phyloP scores from a whole-genome alignment of 1,140 invertebrate species.

The Dendrolimus punctatus region DNA sequence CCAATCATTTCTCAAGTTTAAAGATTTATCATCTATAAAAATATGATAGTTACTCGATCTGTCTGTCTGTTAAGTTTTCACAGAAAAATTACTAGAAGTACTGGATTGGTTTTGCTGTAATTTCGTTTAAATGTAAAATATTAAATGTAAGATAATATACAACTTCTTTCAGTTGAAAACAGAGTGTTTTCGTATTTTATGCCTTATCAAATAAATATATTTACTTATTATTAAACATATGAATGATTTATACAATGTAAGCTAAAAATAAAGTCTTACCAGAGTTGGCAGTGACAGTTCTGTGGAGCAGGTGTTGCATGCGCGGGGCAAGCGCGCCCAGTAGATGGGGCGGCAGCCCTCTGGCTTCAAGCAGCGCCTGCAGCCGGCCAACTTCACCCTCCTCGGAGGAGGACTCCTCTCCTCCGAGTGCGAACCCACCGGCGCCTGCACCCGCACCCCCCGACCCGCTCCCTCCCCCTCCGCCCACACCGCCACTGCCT shows the following conservation, averaged over 20 bases:
- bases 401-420: conserved; percentile 80
- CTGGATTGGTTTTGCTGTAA: no score
- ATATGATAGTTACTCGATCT: no score
- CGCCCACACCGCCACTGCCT: conserved; percentile 12
- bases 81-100: no score
- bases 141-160: no score
- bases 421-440: conserved; percentile 24
- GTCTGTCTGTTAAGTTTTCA: no score
- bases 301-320: conserved; percentile 97
- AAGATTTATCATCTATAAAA: no score
- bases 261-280: conserved; percentile 59
- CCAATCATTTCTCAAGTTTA: no score
- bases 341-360: conserved; percentile 94
- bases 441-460: conserved; percentile 15
- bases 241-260: background rate
- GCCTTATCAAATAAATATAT: no score
- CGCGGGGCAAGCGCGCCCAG: conserved; percentile 95
- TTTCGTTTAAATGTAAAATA: no score
- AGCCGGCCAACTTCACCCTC: conserved; percentile 91
- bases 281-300: conserved; percentile 90
- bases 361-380: conserved; percentile 92
- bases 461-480: conserved; percentile 18
- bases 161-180: no score
- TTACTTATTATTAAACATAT: no score
- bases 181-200: no score